Conservation (phyloP, 1,140 invertebrate genomes). For the Pantala flavescens region DNA sequence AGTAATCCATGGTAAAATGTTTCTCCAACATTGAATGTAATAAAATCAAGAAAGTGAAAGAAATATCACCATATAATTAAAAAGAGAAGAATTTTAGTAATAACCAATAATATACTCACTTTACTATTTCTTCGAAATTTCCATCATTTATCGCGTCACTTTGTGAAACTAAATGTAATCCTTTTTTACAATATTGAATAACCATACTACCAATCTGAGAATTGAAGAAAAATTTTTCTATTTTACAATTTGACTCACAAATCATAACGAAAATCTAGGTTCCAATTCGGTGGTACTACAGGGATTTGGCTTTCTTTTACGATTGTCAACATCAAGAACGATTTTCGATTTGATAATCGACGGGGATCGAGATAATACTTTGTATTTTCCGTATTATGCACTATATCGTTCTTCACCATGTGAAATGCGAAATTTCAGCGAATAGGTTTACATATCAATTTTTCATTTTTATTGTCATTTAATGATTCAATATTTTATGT, state of each 20-base stretch:
- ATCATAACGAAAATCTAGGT: neutral
- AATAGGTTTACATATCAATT: no score
- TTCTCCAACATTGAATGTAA: neutral
- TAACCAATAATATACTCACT: neutral
- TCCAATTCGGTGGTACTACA: no score
- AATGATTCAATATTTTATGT: no score
- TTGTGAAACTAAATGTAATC: neutral
- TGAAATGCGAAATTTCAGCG: no score
- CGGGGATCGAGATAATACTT: no score
- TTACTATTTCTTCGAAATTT: neutral
- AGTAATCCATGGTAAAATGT: neutral
- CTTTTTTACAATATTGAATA: neutral
- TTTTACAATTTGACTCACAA: neutral
- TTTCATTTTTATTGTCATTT: no score
- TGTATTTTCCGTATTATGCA: no score
- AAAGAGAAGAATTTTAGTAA: neutral
- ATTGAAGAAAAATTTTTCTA: neutral
- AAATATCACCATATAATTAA: neutral
- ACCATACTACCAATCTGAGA: neutral
- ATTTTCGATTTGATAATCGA: no score
- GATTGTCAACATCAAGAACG: no score
- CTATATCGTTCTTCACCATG: no score
- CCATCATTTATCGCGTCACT: neutral
- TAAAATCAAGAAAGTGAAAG: neutral
- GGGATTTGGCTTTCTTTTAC: no score